A percentile compares a stretch with the other conserved stretches of the same genome.
Conservation (phyloP, 2,113 vertebrate genomes). For the Murina feae region DNA sequence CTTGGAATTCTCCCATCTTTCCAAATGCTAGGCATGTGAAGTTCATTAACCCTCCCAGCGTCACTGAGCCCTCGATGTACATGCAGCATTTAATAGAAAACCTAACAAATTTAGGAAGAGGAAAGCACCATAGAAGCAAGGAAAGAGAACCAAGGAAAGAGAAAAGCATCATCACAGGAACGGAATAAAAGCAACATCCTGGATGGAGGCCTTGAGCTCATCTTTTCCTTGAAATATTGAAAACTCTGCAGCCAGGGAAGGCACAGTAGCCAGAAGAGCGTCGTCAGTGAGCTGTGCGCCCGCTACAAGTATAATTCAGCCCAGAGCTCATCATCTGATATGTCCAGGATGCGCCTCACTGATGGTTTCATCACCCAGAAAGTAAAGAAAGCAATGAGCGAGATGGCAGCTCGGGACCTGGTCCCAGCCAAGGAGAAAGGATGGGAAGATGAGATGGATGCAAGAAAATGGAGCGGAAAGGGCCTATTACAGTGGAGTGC, state of each 20-base stretch:
- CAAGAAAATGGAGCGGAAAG: not conserved
- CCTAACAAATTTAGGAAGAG: not conserved
- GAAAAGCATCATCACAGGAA: not conserved
- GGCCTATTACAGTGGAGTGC: accelerated
- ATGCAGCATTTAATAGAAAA: not conserved
- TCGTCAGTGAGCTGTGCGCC: not conserved
- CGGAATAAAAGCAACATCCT: not conserved
- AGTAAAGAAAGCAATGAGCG: not conserved
- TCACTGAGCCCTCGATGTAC: not conserved
- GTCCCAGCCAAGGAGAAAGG: not conserved
- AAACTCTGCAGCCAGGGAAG: not conserved
- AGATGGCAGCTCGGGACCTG: not conserved
- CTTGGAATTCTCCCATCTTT: not conserved
- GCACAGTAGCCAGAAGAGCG: not conserved
- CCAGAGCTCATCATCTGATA: not conserved
- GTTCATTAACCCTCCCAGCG: not conserved
- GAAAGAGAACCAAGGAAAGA: not conserved
- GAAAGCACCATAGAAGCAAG: not conserved
- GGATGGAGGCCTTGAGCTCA: not conserved
- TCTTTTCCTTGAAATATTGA: not conserved
- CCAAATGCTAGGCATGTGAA: not conserved
- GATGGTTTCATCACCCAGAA: not conserved
- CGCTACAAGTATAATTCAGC: not conserved
- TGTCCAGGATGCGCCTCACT: not conserved
- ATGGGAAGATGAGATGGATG: not conserved